Conservation (phyloP, 2,113 vertebrate genomes). For the Bos taurus region DNA sequence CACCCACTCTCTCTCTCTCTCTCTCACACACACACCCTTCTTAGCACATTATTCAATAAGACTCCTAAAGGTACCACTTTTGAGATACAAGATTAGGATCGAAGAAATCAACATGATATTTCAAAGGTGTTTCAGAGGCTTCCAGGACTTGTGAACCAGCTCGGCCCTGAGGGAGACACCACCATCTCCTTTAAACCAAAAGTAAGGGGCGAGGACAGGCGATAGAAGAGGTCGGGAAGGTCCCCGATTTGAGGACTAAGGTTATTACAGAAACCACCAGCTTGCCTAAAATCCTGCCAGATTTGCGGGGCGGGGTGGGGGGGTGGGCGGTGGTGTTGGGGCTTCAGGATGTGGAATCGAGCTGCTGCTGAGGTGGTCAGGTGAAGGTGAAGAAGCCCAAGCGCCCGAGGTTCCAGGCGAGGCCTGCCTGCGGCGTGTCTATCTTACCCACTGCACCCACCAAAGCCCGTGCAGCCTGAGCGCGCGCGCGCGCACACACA, state of each 20-base stretch:
- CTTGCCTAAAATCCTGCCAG: background rate
- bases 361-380: background rate
- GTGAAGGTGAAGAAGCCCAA: slow-evolving; percentile 19
- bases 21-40: background rate
- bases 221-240: background rate
- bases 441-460: background rate
- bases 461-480: background rate
- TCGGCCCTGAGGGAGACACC: slow-evolving; percentile 23
- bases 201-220: slow-evolving; percentile 31
- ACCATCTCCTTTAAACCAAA: slow-evolving; percentile 32
- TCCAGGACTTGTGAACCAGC: slow-evolving; percentile 9
- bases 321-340: background rate
- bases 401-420: background rate
- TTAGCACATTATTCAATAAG: background rate
- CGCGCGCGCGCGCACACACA: background rate
- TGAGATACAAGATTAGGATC: background rate
- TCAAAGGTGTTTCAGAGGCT: slow-evolving; percentile 42
- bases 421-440: slow-evolving; percentile 45
- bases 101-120: slow-evolving; percentile 31
- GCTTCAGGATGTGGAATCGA: background rate
- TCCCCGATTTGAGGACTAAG: background rate
- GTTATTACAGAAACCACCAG: background rate
- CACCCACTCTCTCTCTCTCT: background rate
- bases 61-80: slow-evolving; percentile 24
- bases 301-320: background rate